A percentile compares a stretch with the other conserved stretches of the same genome.
These are phyloP conservation scores for Schizaphis graminum DNA, from an alignment of 2,888 invertebrate species.

Conservation along the genomic window DNA sequence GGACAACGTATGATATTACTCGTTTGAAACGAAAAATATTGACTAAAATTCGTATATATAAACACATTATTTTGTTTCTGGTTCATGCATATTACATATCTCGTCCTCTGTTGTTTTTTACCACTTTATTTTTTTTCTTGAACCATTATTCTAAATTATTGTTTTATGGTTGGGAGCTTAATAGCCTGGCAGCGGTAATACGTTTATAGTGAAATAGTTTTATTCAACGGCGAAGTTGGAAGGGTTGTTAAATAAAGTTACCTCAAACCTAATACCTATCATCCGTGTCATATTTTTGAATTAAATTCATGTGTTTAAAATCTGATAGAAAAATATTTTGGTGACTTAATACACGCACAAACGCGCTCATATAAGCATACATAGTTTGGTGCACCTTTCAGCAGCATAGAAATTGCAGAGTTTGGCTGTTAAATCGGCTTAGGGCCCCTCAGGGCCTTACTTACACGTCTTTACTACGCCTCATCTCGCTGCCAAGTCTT, in stretches of 20 bases:
- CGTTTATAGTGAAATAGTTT: constrained; percentile 27
- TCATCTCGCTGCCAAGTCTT: constrained; percentile 42
- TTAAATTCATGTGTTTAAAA: constrained; percentile 41
- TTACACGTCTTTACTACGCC: constrained; percentile 35
- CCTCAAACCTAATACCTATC: constrained; percentile 4
- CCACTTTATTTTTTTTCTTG: neutral
- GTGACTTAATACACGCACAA: neutral
- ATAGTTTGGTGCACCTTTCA: constrained; percentile 45
- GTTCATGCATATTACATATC: constrained; percentile 66
- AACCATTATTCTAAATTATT: constrained; percentile 58
- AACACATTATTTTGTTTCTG: constrained; percentile 67
- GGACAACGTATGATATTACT: constrained; percentile 56
- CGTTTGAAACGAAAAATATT: constrained; percentile 49
- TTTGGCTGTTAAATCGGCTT: constrained; percentile 62
- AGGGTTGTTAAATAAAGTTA: neutral
- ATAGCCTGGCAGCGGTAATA: neutral
- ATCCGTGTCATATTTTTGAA: neutral
- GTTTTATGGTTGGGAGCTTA: constrained; percentile 34
- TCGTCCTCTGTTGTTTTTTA: constrained; percentile 34
- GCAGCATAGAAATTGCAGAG: constrained; percentile 36
- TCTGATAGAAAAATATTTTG: constrained; percentile 6
- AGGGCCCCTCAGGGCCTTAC: constrained; percentile 53
- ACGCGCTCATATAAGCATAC: neutral
- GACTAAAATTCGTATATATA: constrained; percentile 59
- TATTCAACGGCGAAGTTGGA: neutral